Base-by-base conservation (phyloP, 23 tunicate genomes). In the Phallusia fumigata region DNA sequence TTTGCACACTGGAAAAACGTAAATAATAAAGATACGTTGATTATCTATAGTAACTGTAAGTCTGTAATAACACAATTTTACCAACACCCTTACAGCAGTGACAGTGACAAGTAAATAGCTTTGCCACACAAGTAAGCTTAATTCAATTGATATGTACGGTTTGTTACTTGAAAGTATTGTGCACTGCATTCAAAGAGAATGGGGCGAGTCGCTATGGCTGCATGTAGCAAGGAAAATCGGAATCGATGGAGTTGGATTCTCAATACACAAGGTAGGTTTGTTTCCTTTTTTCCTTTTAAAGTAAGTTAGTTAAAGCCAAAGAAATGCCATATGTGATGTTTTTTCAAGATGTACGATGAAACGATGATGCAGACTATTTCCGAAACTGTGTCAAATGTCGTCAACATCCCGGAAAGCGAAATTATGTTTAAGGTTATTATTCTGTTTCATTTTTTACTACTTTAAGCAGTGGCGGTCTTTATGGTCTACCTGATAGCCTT, bases 161-260 rank as follows among this genome's bases (percentile, higher is more conserved):
- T 76, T 82, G 33, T 35, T 69, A 30, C 77, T 82, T 3, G 85
- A 82, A 69, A 82, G 85, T 47, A 65, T 82, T 51, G 88, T 77
- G 0, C 74, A 84, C n/a, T 84, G 88, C 82, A 80, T 84, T 13
- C 52, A 76, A 58, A 47, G 36, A 22, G 79, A 84, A 84, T 84
- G 88, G 88, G 88, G 88, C 52, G 88, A 51, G 10, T 36, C 81
- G 28, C 64, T 84, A 30, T 84, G 88, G 88, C 15, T 35, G 58
- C 75, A 77, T 30, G 53, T 84, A 19, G 88, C 65, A n/a, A 76
- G 64, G 33, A 77, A 84, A 36, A 77, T 77, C 12, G 88, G 88
- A 34, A 77, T 84, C 77, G 88, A 72, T 15, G 79, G 88, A 32
- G 88, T 77, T 49, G 88, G 88, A 33, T 84, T 84, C 33, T 84